phyloP scores from a whole-genome alignment of 2,888 invertebrate genomes.

The Drosophila ochracea region DNA sequence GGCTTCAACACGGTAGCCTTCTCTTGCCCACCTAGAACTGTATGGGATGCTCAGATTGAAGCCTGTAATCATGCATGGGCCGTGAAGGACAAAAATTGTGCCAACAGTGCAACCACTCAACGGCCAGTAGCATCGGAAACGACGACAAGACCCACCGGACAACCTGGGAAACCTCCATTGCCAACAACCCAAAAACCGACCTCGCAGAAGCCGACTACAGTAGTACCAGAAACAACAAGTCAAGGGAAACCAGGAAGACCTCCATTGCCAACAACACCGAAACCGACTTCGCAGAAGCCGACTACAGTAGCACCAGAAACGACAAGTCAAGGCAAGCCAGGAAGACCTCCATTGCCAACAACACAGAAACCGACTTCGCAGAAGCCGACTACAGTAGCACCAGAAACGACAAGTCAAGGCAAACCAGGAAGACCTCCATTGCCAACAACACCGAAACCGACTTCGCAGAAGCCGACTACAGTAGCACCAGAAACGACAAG shows the following conservation, averaged over 20 bases:
- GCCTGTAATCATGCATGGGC: slow-evolving; percentile 86
- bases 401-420: background rate
- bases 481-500: background rate
- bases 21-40: slow-evolving; percentile 87
- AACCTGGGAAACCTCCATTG: background rate
- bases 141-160: slow-evolving; percentile 27
- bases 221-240: background rate
- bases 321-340: background rate
- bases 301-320: background rate
- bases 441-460: background rate
- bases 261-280: background rate
- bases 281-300: background rate
- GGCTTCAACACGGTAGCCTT: slow-evolving; percentile 86
- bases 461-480: background rate
- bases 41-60: slow-evolving; percentile 87
- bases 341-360: background rate
- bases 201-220: background rate
- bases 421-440: background rate
- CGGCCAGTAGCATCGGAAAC: slow-evolving; percentile 41
- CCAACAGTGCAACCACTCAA: slow-evolving; percentile 50
- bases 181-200: background rate
- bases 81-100: slow-evolving; percentile 73
- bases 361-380: background rate
- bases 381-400: background rate
- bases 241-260: background rate